Conservation (phyloP, 2,797 vertebrate species). For the Pteropus rufus region DNA sequence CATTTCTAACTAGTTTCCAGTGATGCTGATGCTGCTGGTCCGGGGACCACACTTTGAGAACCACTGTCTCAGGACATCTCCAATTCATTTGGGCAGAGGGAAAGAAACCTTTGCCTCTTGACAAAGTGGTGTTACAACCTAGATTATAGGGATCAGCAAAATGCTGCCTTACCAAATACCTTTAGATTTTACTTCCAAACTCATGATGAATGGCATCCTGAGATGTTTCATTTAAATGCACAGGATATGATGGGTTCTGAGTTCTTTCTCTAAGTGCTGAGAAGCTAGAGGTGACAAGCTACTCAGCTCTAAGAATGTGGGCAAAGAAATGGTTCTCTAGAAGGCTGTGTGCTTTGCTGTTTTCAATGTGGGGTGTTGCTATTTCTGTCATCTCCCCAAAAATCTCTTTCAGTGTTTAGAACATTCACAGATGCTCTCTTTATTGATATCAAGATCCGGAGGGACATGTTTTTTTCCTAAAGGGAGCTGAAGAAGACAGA, state of each 20-base stretch:
- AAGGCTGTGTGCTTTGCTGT: neutral
- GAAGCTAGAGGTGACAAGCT: neutral
- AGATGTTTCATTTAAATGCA: neutral
- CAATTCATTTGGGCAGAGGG: neutral
- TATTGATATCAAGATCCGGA: neutral
- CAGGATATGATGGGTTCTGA: neutral
- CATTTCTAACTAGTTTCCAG: neutral
- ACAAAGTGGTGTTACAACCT: neutral
- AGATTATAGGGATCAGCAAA: neutral
- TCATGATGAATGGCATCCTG: neutral
- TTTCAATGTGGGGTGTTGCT: neutral
- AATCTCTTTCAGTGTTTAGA: neutral
- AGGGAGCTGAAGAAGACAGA: constrained; percentile 21
- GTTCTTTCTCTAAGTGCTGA: neutral
- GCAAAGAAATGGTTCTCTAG: accelerated
- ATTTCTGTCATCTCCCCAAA: neutral
- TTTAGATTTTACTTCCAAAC: neutral
- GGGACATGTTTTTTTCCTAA: neutral
- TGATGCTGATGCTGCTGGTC: neutral
- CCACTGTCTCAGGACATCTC: neutral
- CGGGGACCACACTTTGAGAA: neutral
- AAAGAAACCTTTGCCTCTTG: neutral
- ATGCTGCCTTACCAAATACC: neutral
- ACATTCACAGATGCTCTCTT: neutral
- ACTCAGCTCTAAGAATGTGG: accelerated